These are phyloP conservation scores for Phoenoteleia sp. DNA, from an alignment of 2,888 invertebrate species.

Conservation along the genomic window DNA sequence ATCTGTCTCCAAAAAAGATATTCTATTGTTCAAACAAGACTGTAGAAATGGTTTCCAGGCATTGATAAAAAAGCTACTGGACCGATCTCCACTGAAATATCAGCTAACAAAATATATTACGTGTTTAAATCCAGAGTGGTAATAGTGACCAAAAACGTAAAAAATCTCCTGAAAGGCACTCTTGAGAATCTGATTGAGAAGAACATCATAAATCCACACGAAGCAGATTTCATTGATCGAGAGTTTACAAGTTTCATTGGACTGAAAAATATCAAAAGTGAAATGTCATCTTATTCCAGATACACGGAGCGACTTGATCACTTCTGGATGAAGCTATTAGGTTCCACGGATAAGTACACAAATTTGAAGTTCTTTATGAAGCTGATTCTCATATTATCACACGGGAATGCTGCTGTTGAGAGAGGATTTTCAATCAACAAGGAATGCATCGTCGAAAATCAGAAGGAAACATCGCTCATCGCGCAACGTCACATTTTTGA, in stretches of 20 bases:
- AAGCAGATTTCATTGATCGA: slow-evolving; percentile 4
- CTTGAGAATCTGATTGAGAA: not conserved
- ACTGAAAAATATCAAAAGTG: not conserved
- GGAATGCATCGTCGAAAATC: slow-evolving; percentile 24
- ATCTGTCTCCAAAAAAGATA: too few relatives aligned
- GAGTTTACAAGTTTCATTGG: slow-evolving; percentile 4
- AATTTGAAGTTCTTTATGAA: slow-evolving; percentile 4
- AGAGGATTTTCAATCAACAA: slow-evolving; percentile 40
- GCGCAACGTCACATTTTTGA: slow-evolving; percentile 23
- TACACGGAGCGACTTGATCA: not conserved
- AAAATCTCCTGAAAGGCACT: not conserved
- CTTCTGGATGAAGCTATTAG: slow-evolving; percentile 21
- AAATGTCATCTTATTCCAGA: too few relatives aligned
- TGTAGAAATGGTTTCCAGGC: not conserved
- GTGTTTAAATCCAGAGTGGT: slow-evolving; percentile 28
- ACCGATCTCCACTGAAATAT: slow-evolving; percentile 45
- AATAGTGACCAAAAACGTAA: not conserved
- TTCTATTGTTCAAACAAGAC: too few relatives aligned
- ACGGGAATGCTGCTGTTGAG: slow-evolving; percentile 22
- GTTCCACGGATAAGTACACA: not conserved
- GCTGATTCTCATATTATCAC: slow-evolving; percentile 10
- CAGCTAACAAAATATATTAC: not conserved
- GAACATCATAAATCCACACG: not conserved
- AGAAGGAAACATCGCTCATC: slow-evolving; percentile 11
- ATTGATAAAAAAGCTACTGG: slow-evolving; percentile 23